These are phyloP conservation scores for Keiferia lycopersicella DNA, from an alignment of 2,888 invertebrate genomes.

Conservation along the genomic window DNA sequence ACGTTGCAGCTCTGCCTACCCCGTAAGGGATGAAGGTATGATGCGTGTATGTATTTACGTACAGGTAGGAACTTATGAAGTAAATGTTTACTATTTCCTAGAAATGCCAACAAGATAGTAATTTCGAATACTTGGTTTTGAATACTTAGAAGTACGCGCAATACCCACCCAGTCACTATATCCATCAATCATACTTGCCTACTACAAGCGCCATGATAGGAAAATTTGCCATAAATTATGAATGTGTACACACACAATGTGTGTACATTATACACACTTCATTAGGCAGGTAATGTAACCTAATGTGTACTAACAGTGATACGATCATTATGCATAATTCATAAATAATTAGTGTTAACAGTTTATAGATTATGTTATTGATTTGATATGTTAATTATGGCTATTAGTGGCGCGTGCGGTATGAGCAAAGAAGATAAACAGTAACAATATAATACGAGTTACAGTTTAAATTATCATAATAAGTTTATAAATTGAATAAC, in stretches of 20 bases:
- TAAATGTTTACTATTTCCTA: too few relatives aligned
- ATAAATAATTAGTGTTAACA: not conserved
- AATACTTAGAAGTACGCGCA: too few relatives aligned
- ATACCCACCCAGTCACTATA: too few relatives aligned
- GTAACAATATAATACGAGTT: not conserved
- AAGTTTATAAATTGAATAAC: too few relatives aligned
- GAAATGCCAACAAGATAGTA: too few relatives aligned
- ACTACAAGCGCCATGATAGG: not conserved
- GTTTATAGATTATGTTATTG: not conserved
- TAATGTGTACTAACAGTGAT: not conserved
- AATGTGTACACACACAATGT: not conserved
- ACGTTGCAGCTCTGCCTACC: too few relatives aligned
- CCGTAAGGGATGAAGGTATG: too few relatives aligned
- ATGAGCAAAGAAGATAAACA: not conserved
- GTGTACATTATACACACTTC: not conserved
- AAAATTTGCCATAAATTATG: not conserved
- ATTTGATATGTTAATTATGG: not conserved
- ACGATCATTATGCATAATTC: slow-evolving; percentile 3
- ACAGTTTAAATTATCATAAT: too few relatives aligned
- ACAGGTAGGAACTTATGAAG: not conserved
- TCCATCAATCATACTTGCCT: not conserved
- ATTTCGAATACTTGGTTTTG: too few relatives aligned
- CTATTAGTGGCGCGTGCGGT: not conserved
- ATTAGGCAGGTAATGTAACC: not conserved
- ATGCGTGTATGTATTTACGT: not conserved